Evolutionary conservation across 1,140 invertebrate species (phyloP).

Genomic region (Papilio helenus): DNA sequence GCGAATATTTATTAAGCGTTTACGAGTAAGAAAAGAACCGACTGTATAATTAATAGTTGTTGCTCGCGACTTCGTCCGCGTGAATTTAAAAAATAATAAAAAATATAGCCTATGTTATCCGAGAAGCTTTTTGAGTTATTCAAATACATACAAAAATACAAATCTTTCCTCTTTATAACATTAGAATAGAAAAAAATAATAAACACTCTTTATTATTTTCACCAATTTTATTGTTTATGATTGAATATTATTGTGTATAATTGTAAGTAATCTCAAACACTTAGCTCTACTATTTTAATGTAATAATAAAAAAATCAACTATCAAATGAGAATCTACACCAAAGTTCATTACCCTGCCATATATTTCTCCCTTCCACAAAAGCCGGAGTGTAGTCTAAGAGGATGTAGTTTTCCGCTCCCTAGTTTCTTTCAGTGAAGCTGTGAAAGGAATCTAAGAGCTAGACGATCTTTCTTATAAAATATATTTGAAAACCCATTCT

Average conservation of each 20-base stretch:
- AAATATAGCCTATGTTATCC: too few relatives aligned
- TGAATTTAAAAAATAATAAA: too few relatives aligned
- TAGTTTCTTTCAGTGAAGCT: neutral
- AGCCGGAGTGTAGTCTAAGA: neutral
- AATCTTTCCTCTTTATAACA: too few relatives aligned
- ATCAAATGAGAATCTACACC: neutral
- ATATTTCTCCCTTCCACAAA: neutral
- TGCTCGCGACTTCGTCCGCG: too few relatives aligned
- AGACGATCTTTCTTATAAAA: neutral
- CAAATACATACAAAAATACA: too few relatives aligned
- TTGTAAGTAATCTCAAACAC: too few relatives aligned
- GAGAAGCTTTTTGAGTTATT: too few relatives aligned
- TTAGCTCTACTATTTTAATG: too few relatives aligned
- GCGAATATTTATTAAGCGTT: neutral
- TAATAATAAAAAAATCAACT: neutral
- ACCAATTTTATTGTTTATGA: too few relatives aligned
- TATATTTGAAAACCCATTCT: neutral
- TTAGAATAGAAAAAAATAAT: neutral
- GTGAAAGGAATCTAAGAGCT: neutral
- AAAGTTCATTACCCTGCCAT: neutral
- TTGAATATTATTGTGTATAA: too few relatives aligned
- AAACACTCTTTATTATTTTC: neutral
- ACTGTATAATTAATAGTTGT: too few relatives aligned
- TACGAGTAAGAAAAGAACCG: neutral
- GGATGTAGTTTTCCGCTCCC: conserved; percentile 4